Percentiles rank a stretch among this genome's conserved stretches.
These are phyloP conservation scores for Saimiri boliviensis DNA, from an alignment of 2,113 vertebrate species.

Conservation along the genomic window DNA sequence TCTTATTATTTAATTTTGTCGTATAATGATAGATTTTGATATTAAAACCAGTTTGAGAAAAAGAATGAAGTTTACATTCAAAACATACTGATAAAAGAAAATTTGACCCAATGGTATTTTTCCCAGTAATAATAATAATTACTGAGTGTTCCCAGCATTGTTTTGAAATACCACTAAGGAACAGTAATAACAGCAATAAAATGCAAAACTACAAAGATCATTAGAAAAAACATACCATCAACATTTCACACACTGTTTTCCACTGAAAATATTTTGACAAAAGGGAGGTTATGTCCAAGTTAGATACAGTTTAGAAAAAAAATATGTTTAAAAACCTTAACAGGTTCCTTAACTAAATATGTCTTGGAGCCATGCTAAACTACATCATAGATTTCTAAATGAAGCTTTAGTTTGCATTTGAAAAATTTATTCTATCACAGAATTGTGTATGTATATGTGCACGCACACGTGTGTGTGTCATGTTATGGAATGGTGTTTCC, in stretches of 20 bases:
- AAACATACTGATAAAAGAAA: background rate
- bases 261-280: background rate
- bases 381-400: background rate
- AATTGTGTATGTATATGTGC: background rate
- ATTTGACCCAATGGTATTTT: background rate
- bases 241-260: background rate
- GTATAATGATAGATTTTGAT: background rate
- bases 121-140: background rate
- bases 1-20: background rate
- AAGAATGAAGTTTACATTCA: background rate
- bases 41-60: background rate
- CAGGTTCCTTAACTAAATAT: background rate
- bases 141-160: background rate
- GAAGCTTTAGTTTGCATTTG: background rate
- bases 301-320: background rate
- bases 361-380: background rate
- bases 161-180: background rate
- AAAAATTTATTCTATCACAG: background rate
- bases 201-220: background rate
- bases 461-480: accelerated
- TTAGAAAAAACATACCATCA: background rate
- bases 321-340: background rate
- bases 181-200: background rate
- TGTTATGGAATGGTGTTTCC: background rate
- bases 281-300: background rate